Conservation (phyloP, 2,888 invertebrate species). For the Apamea monoglypha region DNA sequence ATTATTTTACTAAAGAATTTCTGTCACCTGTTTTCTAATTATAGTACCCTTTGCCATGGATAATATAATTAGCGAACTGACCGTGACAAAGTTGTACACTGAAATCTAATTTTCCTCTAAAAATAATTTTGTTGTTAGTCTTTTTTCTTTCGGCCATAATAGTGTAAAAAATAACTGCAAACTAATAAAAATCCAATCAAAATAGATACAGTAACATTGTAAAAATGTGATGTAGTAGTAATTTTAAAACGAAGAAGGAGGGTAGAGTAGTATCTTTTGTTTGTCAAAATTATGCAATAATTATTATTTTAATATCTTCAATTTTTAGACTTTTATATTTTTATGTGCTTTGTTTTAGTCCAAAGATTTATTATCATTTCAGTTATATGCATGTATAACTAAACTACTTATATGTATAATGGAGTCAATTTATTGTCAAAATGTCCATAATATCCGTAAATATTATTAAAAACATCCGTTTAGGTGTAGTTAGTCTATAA, state of each 20-base stretch:
- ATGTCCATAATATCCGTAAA: constrained; percentile 62
- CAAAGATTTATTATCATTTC: constrained; percentile 75
- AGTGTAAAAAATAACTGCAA: constrained; percentile 36
- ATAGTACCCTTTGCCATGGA: constrained; percentile 8
- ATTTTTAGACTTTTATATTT: constrained; percentile 59
- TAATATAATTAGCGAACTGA: constrained; percentile 28
- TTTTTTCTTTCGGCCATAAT: constrained; percentile 63
- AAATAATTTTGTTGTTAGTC: constrained; percentile 25
- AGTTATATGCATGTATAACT: constrained; percentile 73
- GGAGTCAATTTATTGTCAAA: constrained; percentile 66
- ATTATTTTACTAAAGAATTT: not conserved
- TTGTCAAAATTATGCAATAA: constrained; percentile 47
- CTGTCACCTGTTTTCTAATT: not conserved
- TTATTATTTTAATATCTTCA: constrained; percentile 51
- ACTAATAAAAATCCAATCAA: constrained; percentile 13
- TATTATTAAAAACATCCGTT: constrained; percentile 51
- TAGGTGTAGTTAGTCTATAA: constrained; percentile 68
- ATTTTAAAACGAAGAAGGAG: constrained; percentile 36
- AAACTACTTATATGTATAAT: constrained; percentile 57
- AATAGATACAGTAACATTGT: constrained; percentile 53
- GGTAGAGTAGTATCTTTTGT: constrained; percentile 56
- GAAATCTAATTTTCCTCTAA: constrained; percentile 10
- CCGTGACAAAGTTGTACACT: constrained; percentile 9
- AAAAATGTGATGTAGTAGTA: constrained; percentile 63
- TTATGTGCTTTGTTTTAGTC: constrained; percentile 74